These are phyloP conservation scores for Drosophila repleta DNA, from an alignment of 1,140 invertebrate genomes.

Conservation along the genomic window DNA sequence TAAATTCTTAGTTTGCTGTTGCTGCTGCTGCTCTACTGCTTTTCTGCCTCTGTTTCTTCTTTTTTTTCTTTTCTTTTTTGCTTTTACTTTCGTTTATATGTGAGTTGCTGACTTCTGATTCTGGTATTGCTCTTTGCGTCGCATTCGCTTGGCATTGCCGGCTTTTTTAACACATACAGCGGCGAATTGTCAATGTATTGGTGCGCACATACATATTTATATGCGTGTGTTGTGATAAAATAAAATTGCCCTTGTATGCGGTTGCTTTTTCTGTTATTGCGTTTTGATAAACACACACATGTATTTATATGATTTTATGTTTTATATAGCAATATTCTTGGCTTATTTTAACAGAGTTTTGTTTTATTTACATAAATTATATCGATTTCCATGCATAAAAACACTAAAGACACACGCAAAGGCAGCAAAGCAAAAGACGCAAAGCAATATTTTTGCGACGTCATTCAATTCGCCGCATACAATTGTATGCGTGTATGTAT, in stretches of 20 bases:
- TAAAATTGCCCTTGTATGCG: conserved; percentile 47
- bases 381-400: conserved; percentile 71
- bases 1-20: conserved; percentile 39
- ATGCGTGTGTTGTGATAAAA: conserved; percentile 39
- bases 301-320: conserved; percentile 60
- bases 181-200: conserved; percentile 30
- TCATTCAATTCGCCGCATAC: conserved; percentile 77
- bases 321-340: conserved; percentile 21
- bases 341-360: conserved; percentile 44
- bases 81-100: conserved; percentile 75
- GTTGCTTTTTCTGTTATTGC: conserved; percentile 35
- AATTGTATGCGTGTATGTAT: conserved; percentile 34
- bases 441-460: conserved; percentile 70
- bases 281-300: conserved; percentile 53
- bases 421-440: conserved; percentile 40
- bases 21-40: conserved; percentile 17
- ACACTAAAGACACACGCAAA: conserved; percentile 39
- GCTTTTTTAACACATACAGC: conserved; percentile 71
- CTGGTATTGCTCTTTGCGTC: conserved; percentile 44
- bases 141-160: conserved; percentile 65
- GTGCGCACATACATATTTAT: background rate
- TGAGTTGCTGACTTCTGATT: conserved; percentile 53
- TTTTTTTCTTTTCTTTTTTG: conserved; percentile 44
- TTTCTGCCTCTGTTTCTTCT: conserved; percentile 28
- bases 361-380: conserved; percentile 67